These are phyloP conservation scores for Galerucella pusilla DNA, from an alignment of 2,888 invertebrate species.

Conservation along the genomic window DNA sequence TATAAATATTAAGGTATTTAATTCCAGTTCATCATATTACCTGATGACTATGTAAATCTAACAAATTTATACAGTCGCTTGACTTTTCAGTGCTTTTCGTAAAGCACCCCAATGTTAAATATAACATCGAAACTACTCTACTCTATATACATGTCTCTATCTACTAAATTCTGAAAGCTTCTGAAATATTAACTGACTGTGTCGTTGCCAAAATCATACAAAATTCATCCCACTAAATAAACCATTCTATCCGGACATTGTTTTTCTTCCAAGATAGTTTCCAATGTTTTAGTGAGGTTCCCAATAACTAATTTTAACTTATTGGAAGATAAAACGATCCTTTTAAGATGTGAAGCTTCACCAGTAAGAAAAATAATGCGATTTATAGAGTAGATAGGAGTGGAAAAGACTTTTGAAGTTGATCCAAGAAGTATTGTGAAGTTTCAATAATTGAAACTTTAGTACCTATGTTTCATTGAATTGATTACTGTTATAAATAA, in stretches of 20 bases:
- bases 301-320: background rate
- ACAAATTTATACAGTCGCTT: background rate
- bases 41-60: background rate
- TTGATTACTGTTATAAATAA: too few relatives aligned
- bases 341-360: background rate
- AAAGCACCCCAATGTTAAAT: background rate
- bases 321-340: constrained; percentile 4
- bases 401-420: too few relatives aligned
- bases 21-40: too few relatives aligned
- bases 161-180: constrained; percentile 9
- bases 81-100: background rate
- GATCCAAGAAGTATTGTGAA: too few relatives aligned
- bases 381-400: background rate
- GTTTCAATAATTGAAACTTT: too few relatives aligned
- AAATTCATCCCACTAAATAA: constrained; percentile 17
- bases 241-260: constrained; percentile 2
- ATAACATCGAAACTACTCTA: background rate
- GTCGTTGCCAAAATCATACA: constrained; percentile 15
- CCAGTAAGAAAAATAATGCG: background rate
- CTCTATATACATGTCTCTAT: background rate
- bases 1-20: too few relatives aligned
- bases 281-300: constrained; percentile 1
- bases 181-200: constrained; percentile 6
- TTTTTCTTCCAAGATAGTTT: constrained; percentile 17
- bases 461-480: too few relatives aligned